A percentile compares a stretch with the other conserved stretches of the same genome.
phyloP scores from a whole-genome alignment of 1,140 invertebrate genomes.

The Tetramorium alpestre region DNA sequence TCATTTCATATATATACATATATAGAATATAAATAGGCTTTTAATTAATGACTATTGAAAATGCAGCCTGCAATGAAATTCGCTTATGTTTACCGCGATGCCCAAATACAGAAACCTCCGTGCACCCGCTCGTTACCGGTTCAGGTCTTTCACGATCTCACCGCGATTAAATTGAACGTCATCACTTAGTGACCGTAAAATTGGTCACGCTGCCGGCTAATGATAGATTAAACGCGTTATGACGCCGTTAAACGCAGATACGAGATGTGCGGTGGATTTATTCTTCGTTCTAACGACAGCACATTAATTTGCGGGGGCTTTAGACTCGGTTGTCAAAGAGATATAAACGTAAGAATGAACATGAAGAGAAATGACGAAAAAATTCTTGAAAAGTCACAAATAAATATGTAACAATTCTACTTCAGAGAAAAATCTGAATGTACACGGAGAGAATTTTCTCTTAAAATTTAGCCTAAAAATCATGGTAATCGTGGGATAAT shows the following conservation, averaged over 20 bases:
- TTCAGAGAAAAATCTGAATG: not conserved
- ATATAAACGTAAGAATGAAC: not conserved
- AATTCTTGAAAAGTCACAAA: not conserved
- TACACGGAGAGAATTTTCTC: too few species aligned
- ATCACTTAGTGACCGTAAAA: slow-evolving; percentile 43
- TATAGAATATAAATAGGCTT: not conserved
- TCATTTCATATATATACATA: not conserved
- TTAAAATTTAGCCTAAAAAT: too few species aligned
- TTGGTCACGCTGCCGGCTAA: slow-evolving; percentile 36
- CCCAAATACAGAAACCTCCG: not conserved
- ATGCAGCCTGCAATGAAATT: not conserved
- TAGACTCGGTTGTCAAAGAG: not conserved
- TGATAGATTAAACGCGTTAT: slow-evolving; percentile 54
- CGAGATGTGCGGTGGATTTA: slow-evolving; percentile 30
- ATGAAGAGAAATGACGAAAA: not conserved
- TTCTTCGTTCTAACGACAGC: not conserved
- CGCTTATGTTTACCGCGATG: not conserved
- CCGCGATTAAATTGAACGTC: slow-evolving; percentile 34
- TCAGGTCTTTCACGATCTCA: not conserved
- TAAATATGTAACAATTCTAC: not conserved
- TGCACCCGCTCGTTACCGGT: not conserved
- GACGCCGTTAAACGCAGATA: slow-evolving; percentile 1
- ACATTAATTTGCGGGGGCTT: slow-evolving; percentile 1
- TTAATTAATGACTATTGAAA: not conserved
- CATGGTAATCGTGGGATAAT: too few species aligned